These are phyloP conservation scores for Drosophila aff. DNA, from an alignment of 1,140 invertebrate species.

Conservation along the genomic window DNA sequence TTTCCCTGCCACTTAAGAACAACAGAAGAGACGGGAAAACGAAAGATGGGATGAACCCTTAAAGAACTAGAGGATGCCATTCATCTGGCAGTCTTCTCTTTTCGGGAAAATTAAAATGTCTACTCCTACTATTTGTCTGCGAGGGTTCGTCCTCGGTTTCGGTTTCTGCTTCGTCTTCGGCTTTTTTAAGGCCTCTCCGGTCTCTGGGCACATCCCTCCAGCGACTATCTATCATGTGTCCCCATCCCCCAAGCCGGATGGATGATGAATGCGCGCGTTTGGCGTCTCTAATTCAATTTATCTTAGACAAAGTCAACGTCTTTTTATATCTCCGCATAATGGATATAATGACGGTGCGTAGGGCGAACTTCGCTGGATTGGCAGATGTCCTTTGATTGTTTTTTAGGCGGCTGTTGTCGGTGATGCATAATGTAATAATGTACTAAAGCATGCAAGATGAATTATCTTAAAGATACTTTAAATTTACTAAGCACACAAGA, in stretches of 20 bases:
- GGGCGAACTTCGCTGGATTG: constrained; percentile 39
- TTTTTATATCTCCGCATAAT: constrained; percentile 45
- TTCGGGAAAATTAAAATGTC: constrained; percentile 76
- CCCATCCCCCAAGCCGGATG: constrained; percentile 36
- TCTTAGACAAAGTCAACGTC: constrained; percentile 77
- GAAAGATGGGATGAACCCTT: constrained; percentile 33
- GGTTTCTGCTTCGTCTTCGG: constrained; percentile 11
- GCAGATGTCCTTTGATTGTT: constrained; percentile 68
- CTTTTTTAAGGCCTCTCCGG: constrained; percentile 53
- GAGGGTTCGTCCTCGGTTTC: constrained; percentile 43
- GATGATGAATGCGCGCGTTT: constrained; percentile 80
- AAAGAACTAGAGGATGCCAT: constrained; percentile 40
- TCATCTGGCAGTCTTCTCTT: constrained; percentile 68
- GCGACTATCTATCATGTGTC: constrained; percentile 68
- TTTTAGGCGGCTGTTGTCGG: constrained; percentile 52
- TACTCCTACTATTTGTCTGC: constrained; percentile 78
- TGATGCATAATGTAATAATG: constrained; percentile 12
- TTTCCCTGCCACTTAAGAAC: constrained; percentile 49
- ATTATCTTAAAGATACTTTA: neutral
- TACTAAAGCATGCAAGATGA: constrained; percentile 16
- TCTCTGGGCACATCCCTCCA: constrained; percentile 24
- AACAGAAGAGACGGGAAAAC: constrained; percentile 3
- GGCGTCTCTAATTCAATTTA: constrained; percentile 81
- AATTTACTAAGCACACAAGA: no score
- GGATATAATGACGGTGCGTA: constrained; percentile 60